These are phyloP conservation scores for Aix galericulata DNA, from an alignment of 2,113 vertebrate species.

Conservation along the genomic window DNA sequence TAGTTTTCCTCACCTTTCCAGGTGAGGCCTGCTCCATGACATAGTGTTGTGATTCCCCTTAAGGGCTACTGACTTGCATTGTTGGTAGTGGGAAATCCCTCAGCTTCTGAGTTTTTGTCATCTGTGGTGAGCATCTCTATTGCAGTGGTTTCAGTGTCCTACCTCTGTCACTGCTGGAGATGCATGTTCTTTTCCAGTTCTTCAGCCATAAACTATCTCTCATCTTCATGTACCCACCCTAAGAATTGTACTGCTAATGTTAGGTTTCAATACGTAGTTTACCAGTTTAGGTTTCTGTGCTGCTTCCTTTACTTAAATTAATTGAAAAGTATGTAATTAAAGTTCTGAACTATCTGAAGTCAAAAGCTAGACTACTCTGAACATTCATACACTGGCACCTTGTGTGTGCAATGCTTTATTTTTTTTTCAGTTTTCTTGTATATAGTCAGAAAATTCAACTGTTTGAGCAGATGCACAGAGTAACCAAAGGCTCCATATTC, in stretches of 20 bases:
- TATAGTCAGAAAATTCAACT: neutral
- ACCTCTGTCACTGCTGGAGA: neutral
- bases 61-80: neutral
- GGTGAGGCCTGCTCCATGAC: neutral
- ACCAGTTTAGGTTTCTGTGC: neutral
- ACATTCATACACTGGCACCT: neutral
- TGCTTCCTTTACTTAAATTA: no score
- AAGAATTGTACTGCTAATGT: no score
- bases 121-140: neutral
- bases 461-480: neutral
- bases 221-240: no score
- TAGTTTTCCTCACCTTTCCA: neutral
- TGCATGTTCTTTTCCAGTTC: neutral
- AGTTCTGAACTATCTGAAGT: neutral
- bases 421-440: neutral
- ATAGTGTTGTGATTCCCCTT: neutral
- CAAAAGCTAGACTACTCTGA: neutral
- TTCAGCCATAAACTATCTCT: neutral
- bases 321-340: neutral
- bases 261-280: neutral
- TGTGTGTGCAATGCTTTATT: neutral
- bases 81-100: no score
- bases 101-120: neutral
- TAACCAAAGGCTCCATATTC: neutral
- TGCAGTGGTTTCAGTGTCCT: neutral